phyloP scores from a whole-genome alignment of 2,888 invertebrate species.

The Drosophila infuscata region DNA sequence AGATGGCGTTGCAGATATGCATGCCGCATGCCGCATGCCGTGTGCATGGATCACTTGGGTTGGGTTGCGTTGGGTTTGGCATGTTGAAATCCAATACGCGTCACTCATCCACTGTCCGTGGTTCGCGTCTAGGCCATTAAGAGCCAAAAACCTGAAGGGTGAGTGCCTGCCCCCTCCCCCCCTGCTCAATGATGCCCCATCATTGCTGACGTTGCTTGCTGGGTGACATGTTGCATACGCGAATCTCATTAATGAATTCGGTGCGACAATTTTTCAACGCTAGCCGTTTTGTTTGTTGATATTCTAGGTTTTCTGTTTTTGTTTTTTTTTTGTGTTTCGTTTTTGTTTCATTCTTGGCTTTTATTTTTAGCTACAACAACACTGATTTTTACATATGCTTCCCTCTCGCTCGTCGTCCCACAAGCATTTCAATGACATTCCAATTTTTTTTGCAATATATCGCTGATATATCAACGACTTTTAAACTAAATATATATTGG shows the following conservation, averaged over 20 bases:
- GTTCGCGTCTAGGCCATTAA: conserved; percentile 73
- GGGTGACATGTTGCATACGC: conserved; percentile 71
- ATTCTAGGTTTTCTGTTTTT: conserved; percentile 6
- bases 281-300: conserved; percentile 33
- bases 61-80: conserved; percentile 32
- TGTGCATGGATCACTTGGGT: conserved; percentile 44
- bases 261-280: conserved; percentile 60
- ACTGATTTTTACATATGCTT: conserved; percentile 23
- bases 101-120: conserved; percentile 58
- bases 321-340: conserved; percentile 16
- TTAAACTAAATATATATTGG: conserved; percentile 38
- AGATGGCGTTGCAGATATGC: conserved; percentile 80
- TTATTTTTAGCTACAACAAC: conserved; percentile 52
- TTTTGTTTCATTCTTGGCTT: conserved; percentile 39
- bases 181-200: not conserved
- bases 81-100: conserved; percentile 77
- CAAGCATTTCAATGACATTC: conserved; percentile 46
- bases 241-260: conserved; percentile 79
- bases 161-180: conserved; percentile 4
- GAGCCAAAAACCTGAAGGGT: conserved; percentile 58
- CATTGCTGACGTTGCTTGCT: conserved; percentile 28
- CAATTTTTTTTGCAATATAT: conserved; percentile 12
- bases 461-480: conserved; percentile 18
- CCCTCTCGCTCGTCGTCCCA: not conserved
- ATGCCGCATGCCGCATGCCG: conserved; percentile 66